A percentile compares a stretch with the other conserved stretches of the same genome.
These are phyloP conservation scores for Gymnocephalus cernua DNA, from an alignment of 2,113 vertebrate genomes.

Conservation along the genomic window DNA sequence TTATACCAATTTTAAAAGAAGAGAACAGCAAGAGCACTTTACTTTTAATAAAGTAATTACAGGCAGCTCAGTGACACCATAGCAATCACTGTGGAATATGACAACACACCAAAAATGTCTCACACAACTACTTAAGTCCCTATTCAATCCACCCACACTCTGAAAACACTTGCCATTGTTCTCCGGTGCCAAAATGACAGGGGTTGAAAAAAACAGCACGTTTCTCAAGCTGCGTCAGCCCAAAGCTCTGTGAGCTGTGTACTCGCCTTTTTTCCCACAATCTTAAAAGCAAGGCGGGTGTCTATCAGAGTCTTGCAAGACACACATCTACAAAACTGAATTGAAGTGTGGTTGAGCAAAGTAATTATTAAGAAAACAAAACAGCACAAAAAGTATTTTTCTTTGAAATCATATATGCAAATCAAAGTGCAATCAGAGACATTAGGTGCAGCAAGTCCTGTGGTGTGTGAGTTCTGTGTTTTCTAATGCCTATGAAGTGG, in stretches of 20 bases:
- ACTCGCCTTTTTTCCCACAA: not conserved
- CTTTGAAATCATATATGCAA: slow-evolving; percentile 22
- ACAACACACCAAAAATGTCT: slow-evolving; percentile 46
- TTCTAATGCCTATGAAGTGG: not conserved
- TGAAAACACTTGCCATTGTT: slow-evolving; percentile 47
- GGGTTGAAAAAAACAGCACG: slow-evolving; percentile 44
- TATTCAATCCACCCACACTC: slow-evolving; percentile 52
- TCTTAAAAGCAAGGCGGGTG: slow-evolving; percentile 9
- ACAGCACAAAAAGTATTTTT: slow-evolving; percentile 12
- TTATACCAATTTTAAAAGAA: not conserved
- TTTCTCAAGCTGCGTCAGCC: slow-evolving; percentile 47
- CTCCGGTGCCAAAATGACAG: slow-evolving; percentile 32
- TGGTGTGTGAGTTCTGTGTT: slow-evolving; percentile 9
- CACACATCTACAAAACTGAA: slow-evolving; percentile 29
- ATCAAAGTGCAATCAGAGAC: not conserved
- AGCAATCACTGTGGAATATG: slow-evolving; percentile 42
- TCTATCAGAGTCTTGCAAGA: slow-evolving; percentile 48
- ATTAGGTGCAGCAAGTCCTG: slow-evolving; percentile 12
- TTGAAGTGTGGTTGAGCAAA: not conserved
- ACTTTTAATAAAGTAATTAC: slow-evolving; percentile 4
- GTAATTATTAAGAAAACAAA: slow-evolving; percentile 16
- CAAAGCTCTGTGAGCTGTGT: slow-evolving; percentile 28
- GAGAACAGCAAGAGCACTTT: not conserved
- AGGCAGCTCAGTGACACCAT: slow-evolving; percentile 36
- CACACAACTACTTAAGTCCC: slow-evolving; percentile 7